phyloP scores from a whole-genome alignment of 2,113 vertebrate species.

The Corythornis cristatus region DNA sequence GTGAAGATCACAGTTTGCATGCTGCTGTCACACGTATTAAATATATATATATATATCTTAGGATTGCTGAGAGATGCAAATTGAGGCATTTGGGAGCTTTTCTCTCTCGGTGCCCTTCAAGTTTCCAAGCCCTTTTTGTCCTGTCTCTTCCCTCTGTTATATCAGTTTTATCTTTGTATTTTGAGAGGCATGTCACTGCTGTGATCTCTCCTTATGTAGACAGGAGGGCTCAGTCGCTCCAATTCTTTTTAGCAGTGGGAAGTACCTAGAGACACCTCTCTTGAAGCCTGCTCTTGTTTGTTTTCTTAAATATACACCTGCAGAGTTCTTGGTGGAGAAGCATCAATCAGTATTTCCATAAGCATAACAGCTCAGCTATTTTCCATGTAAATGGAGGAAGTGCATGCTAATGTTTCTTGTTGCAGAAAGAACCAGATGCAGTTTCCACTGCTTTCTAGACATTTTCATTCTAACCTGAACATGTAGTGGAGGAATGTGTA shows the following conservation, averaged over 20 bases:
- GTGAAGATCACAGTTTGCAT: neutral
- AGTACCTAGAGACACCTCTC: neutral
- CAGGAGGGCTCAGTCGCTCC: neutral
- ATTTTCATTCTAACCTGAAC: neutral
- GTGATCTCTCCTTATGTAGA: neutral
- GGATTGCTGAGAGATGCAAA: neutral
- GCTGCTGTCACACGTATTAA: neutral
- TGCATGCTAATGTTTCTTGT: neutral
- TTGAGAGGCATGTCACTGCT: neutral
- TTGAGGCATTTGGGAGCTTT: neutral
- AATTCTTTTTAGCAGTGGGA: neutral
- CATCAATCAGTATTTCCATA: conserved; percentile 15
- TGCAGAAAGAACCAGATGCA: neutral
- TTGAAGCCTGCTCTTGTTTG: conserved; percentile 10
- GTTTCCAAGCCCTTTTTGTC: neutral
- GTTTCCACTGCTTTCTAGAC: neutral
- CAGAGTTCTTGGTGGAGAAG: neutral
- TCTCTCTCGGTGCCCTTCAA: neutral
- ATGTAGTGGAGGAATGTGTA: neutral
- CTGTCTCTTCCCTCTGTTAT: neutral
- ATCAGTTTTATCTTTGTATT: neutral
- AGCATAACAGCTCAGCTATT: neutral
- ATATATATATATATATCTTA: neutral
- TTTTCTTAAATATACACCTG: conserved; percentile 8
- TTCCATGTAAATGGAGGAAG: conserved; percentile 14